These are phyloP conservation scores for Rotaria magnacalcarata DNA, from an alignment of 2,888 invertebrate species.

Conservation along the genomic window DNA sequence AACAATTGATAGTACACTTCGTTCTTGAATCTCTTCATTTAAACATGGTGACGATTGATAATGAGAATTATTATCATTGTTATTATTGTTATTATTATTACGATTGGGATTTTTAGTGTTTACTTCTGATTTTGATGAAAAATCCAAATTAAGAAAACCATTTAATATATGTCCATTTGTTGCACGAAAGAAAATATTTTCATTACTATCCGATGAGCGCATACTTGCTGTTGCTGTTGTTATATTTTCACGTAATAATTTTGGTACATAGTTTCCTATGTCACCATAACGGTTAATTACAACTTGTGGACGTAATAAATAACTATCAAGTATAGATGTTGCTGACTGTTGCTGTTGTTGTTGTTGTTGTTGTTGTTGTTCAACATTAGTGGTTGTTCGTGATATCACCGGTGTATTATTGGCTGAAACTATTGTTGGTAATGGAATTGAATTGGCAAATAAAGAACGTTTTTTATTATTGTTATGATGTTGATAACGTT, in stretches of 20 bases:
- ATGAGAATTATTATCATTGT: neutral
- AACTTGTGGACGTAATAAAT: slow-evolving; percentile 26
- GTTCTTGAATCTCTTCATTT: neutral
- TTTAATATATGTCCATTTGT: slow-evolving; percentile 33
- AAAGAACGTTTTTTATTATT: slow-evolving; percentile 17
- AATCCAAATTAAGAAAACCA: slow-evolving; percentile 34
- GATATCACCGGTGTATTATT: neutral
- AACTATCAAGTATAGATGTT: neutral
- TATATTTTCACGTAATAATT: slow-evolving; percentile 27
- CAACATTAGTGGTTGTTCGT: neutral
- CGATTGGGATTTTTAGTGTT: neutral
- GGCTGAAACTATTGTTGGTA: slow-evolving; percentile 4
- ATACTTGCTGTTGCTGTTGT: neutral
- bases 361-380: neutral
- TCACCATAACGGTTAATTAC: slow-evolving; percentile 26
- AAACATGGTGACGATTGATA: slow-evolving; percentile 25
- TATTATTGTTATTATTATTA: neutral
- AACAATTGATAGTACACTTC: neutral
- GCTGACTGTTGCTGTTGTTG: neutral
- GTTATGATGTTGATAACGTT: slow-evolving; percentile 10
- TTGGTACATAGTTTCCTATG: slow-evolving; percentile 36
- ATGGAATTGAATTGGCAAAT: neutral
- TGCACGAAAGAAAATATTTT: slow-evolving; percentile 32
- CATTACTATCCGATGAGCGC: slow-evolving; percentile 13
- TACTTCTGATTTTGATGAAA: neutral